These are phyloP conservation scores for Bellardia pandia DNA, from an alignment of 2,888 invertebrate species.

Conservation along the genomic window DNA sequence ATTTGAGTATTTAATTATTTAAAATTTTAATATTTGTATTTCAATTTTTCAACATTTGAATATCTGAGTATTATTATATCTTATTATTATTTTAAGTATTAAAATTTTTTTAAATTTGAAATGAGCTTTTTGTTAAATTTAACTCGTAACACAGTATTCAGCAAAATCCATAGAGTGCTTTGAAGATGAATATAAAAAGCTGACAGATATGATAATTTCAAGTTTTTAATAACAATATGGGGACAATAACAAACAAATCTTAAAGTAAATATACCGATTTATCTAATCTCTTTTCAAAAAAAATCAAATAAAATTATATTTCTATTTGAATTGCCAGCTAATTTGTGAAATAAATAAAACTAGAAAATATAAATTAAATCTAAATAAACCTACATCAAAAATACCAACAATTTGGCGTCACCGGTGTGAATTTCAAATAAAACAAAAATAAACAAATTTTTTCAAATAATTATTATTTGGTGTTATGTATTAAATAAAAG, in stretches of 20 bases:
- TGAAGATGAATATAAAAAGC: no score
- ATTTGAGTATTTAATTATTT: no score
- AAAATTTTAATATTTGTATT: no score
- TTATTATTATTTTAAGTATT: no score
- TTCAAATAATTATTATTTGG: neutral
- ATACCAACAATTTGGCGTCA: conserved; percentile 45
- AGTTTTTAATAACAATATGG: no score
- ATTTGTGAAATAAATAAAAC: conserved; percentile 22
- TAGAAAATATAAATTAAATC: conserved; percentile 2
- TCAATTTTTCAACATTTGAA: no score
- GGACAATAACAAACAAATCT: neutral
- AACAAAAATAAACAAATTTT: conserved; percentile 31
- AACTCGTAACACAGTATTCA: no score
- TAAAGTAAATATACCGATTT: conserved; percentile 19
- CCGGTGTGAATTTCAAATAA: conserved; percentile 42
- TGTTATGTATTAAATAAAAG: neutral
- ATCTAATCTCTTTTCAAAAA: neutral
- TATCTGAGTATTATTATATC: no score
- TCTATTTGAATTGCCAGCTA: neutral
- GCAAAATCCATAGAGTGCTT: no score
- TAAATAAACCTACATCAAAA: conserved; percentile 19
- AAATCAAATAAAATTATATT: neutral
- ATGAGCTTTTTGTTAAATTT: no score
- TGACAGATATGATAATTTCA: no score
- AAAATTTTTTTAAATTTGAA: no score